Base-by-base conservation (phyloP, 2,888 invertebrate genomes). In the Leistus spinibarbis region DNA sequence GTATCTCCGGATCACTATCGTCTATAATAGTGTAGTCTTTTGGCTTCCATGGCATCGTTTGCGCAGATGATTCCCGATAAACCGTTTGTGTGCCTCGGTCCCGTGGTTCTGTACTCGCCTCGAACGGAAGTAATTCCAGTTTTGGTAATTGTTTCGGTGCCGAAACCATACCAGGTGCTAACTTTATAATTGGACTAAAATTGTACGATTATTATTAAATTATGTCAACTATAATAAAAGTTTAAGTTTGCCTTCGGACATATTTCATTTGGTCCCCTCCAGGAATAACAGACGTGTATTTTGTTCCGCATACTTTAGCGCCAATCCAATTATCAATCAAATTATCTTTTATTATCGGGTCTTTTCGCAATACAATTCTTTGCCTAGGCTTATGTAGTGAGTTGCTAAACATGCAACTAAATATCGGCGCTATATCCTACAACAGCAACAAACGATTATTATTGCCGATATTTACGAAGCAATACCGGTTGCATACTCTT, bases 1-100 rank as follows among this genome's bases (percentile, higher is more conserved):
- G 81, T 0, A 93, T 87, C 83, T 94, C 94, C 0, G 93, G 91
- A 83, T 88, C 73, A 80, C 87, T 82, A 83, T 88, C 54, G 20
- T 87, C 86, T 0, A 82, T 80, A 24, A 91, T 83, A 74, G 85
- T 86, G 80, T 88, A 90, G 66, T 79, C 70, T 0, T 88, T 87
- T 0, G 94, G 92, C 77, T 93, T 91, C 91, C 94, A 95, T 0
- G 95, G 94, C 13, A 87, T 86, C 0, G 95, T 95, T 84, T 95
- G 95, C 0, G 92, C 89, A 78, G 92, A 92, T 0, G 91, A 91
- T 80, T 94, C 95, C 76, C 94, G 88, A 82, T 88, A 94, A 73
- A 90, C 83, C 0, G 94, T 94, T 85, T 94, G 93, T 0, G 90
- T 89, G 57, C 86, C 88, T 65, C 87, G 86, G 76, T 85, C 89